A percentile compares a stretch with the other conserved stretches of the same genome.
phyloP scores from a whole-genome alignment of 1,140 invertebrate species.

The Dendroctonus ponderosae region DNA sequence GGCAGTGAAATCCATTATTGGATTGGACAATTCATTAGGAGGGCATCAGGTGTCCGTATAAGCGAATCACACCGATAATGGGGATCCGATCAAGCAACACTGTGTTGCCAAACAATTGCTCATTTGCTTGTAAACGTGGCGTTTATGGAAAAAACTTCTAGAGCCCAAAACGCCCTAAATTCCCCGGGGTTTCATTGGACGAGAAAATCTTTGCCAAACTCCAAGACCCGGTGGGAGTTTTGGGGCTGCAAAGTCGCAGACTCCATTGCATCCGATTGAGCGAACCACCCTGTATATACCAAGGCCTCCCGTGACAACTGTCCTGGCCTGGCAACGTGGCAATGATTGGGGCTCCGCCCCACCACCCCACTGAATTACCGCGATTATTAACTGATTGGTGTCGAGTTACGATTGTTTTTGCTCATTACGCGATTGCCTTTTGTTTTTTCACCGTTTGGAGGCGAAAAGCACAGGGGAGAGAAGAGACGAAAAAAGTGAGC shows the following conservation, averaged over 20 bases:
- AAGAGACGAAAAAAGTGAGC: not conserved
- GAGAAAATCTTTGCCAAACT: too few species aligned
- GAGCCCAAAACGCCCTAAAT: too few species aligned
- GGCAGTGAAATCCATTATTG: constrained; percentile 25
- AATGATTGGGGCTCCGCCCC: constrained; percentile 1
- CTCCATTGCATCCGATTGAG: too few species aligned
- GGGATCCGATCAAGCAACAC: not conserved
- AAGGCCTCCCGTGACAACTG: too few species aligned
- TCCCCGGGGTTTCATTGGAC: too few species aligned
- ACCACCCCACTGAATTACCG: constrained; percentile 27
- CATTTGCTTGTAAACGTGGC: too few species aligned
- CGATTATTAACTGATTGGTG: constrained; percentile 49
- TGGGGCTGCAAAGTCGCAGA: not conserved
- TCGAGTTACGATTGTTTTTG: constrained; percentile 47
- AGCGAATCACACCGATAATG: constrained; percentile 8
- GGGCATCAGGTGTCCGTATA: constrained; percentile 15
- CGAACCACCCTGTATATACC: too few species aligned
- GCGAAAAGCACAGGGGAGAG: too few species aligned
- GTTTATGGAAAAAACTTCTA: too few species aligned
- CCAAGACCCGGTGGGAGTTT: not conserved
- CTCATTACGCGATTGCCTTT: constrained; percentile 44
- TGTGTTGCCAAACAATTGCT: constrained; percentile 12
- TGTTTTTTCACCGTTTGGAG: not conserved
- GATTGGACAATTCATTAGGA: constrained; percentile 28
- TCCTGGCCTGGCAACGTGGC: constrained; percentile 12